Base-by-base conservation (phyloP, 1,140 invertebrate genomes). In the Anthonomus grandis region DNA sequence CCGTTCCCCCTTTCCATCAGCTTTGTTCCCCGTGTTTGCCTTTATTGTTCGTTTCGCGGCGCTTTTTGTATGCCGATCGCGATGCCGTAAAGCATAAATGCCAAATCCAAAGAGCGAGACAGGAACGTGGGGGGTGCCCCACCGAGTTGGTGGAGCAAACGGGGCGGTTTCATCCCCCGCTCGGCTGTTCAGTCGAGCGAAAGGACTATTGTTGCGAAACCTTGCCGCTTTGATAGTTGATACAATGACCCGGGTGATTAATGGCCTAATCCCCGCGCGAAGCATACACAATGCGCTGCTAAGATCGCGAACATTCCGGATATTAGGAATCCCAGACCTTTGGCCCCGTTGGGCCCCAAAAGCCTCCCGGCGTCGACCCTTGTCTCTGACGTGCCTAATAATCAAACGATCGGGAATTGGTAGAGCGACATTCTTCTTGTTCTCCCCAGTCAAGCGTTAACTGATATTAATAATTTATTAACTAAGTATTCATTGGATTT, bases 171-270 rank as follows among this genome's bases (percentile, higher is more conserved):
- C 39, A 31, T 24, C 52, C 52, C 52, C 52, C 42, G 52, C 46
- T 55, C 31, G 52, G 54, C 45, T 70, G 69, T 64, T 60, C 70
- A 69, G 62, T 59, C 60, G 60, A 72, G 68, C 70, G 69, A 64
- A 65, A 67, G 60, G 66, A 66, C 71, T 68, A 73, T 73, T 73
- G 71, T 73, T 73, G 71, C 71, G 70, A 69, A 65, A 72, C 69
- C 68, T 71, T 70, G 68, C 70, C 68, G 71, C 70, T 73, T 73
- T 73, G 71, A 73, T 73, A 73, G 71, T 71, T 73, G 71, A 73
- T 73, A 73, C 71, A 73, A 73, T 73, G 71, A 73, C 71, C 70
- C 62, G 60, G 46, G 68, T 73, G 71, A 73, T 73, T 73, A 73
- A 73, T 73, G 70, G 62, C 48, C 67, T 71, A 71, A 72, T 72